Conservation (phyloP, 2,888 invertebrate species). For the Tetramorium bicarinatum region DNA sequence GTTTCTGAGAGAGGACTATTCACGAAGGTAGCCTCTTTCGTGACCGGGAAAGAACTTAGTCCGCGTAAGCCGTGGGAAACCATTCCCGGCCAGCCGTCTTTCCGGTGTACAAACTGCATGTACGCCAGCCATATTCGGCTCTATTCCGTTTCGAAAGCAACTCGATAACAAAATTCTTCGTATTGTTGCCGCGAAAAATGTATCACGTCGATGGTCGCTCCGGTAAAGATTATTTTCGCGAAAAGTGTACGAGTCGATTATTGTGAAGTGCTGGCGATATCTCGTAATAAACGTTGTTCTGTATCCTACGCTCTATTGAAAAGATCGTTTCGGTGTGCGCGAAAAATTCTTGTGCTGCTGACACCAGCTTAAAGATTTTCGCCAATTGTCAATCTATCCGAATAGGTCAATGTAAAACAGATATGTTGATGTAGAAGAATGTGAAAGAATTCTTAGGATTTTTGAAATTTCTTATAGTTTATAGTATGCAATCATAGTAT, state of each 20-base stretch:
- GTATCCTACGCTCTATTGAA: background rate
- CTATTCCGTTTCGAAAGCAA: conserved; percentile 58
- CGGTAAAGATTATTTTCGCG: conserved; percentile 46
- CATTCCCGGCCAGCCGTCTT: conserved; percentile 46
- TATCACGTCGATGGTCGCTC: conserved; percentile 13
- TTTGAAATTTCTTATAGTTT: background rate
- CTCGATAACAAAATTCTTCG: conserved; percentile 63
- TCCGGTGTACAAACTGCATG: conserved; percentile 48
- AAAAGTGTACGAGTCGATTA: conserved; percentile 11
- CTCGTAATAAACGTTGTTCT: conserved; percentile 23
- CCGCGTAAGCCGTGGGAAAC: conserved; percentile 59
- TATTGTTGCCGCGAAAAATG: conserved; percentile 54
- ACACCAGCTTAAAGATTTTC: conserved; percentile 23
- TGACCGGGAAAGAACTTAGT: conserved; percentile 58
- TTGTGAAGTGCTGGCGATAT: background rate
- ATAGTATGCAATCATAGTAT: background rate
- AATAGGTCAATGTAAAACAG: background rate
- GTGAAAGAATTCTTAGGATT: background rate
- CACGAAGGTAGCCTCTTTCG: conserved; percentile 58
- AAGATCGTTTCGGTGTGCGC: background rate
- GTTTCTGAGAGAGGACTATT: conserved; percentile 56
- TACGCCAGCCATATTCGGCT: conserved; percentile 56
- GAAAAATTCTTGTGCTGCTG: conserved; percentile 8
- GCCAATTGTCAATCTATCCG: background rate
- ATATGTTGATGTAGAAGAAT: background rate